A percentile compares a stretch with the other conserved stretches of the same genome.
Conservation (phyloP, 2,888 invertebrate genomes). For the Drosophila ustulata region DNA sequence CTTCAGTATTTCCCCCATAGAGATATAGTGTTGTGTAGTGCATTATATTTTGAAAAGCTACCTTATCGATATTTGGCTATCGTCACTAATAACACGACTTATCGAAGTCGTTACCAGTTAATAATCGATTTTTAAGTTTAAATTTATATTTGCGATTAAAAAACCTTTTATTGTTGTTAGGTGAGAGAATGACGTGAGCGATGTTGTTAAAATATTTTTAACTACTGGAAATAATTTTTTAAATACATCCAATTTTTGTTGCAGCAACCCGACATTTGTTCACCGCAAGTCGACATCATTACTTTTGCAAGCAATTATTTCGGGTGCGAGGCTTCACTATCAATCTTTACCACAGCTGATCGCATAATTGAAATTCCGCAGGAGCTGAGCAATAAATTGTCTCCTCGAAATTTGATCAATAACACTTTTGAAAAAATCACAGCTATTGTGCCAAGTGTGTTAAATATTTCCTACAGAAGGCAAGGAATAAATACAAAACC, state of each 20-base stretch:
- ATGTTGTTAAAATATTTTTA: not conserved
- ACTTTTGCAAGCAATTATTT: conserved; percentile 71
- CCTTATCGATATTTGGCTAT: not conserved
- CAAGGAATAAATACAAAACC: conserved; percentile 35
- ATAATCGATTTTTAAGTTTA: not conserved
- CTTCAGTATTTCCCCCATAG: not conserved
- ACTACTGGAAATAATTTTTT: not conserved
- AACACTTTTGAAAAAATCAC: conserved; percentile 74
- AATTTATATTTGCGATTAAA: not conserved
- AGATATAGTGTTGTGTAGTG: not conserved
- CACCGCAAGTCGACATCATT: conserved; percentile 77
- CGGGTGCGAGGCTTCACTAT: conserved; percentile 63
- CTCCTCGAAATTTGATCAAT: conserved; percentile 66
- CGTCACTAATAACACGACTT: not conserved
- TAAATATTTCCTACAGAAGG: conserved; percentile 33
- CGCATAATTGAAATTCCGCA: conserved; percentile 66
- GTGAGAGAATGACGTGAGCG: not conserved
- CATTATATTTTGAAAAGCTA: not conserved
- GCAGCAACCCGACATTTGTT: conserved; percentile 77
- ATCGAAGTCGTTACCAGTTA: not conserved
- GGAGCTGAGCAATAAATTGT: conserved; percentile 71
- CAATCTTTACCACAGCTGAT: conserved; percentile 79
- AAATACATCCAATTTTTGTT: not conserved
- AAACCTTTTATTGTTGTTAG: not conserved
- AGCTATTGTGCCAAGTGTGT: conserved; percentile 57